Conservation (phyloP, 2,888 invertebrate species). For the Aplocera efformata region DNA sequence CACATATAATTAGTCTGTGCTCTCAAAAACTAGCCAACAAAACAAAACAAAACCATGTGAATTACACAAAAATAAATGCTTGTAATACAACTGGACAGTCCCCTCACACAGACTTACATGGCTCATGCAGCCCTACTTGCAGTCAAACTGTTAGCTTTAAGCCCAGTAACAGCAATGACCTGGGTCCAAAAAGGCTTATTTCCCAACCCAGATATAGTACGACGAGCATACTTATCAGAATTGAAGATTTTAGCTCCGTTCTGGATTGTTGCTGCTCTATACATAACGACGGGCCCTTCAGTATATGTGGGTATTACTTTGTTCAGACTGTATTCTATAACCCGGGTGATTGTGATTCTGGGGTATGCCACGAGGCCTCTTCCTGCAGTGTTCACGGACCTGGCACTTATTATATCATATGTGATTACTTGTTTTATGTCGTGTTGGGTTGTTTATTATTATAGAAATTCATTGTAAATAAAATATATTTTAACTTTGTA, state of each 20-base stretch:
- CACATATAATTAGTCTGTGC: too few relatives aligned
- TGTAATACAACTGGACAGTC: conserved; percentile 41
- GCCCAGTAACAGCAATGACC: conserved; percentile 48
- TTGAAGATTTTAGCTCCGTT: conserved; percentile 54
- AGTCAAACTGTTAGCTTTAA: conserved; percentile 45
- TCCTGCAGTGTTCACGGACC: conserved; percentile 40
- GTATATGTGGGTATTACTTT: conserved; percentile 34
- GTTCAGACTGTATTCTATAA: conserved; percentile 40
- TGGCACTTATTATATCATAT: conserved; percentile 46
- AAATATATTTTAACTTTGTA: neutral
- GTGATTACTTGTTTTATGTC: conserved; percentile 53
- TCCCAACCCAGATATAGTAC: conserved; percentile 37
- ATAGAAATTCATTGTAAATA: conserved; percentile 35
- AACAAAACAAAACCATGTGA: conserved; percentile 7
- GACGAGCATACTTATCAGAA: conserved; percentile 52
- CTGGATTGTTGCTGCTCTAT: conserved; percentile 53
- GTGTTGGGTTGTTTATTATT: conserved; percentile 40
- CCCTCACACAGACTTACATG: conserved; percentile 47
- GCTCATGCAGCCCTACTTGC: conserved; percentile 51
- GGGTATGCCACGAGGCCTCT: conserved; percentile 43
- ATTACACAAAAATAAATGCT: conserved; percentile 30
- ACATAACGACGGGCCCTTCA: conserved; percentile 42
- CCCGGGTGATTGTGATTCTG: conserved; percentile 40
- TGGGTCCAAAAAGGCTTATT: conserved; percentile 51
- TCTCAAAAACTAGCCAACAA: conserved; percentile 1